These are phyloP conservation scores for Vireo altiloquus DNA, from an alignment of 2,113 vertebrate species.

Conservation along the genomic window DNA sequence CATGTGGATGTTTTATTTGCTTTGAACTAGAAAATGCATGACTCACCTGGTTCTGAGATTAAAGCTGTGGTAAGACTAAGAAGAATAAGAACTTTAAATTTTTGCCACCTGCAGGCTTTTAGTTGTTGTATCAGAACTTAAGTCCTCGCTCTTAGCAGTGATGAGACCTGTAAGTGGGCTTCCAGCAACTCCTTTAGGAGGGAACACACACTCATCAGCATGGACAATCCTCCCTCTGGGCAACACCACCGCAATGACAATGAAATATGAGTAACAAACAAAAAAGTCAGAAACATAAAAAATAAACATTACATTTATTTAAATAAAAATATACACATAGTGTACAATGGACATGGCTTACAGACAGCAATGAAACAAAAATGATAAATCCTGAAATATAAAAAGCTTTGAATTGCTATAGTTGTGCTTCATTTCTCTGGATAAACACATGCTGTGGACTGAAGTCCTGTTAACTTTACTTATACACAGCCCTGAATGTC, in stretches of 20 bases:
- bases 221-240: neutral
- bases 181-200: neutral
- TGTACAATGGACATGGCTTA: constrained; percentile 76
- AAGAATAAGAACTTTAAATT: neutral
- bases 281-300: constrained; percentile 74
- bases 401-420: neutral
- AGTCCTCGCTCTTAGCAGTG: neutral
- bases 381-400: constrained; percentile 32
- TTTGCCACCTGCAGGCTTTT: neutral
- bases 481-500: neutral
- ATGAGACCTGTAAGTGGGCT: neutral
- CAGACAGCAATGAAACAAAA: constrained; percentile 67
- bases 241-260: constrained; percentile 23
- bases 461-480: neutral
- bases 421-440: constrained; percentile 24
- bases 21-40: neutral
- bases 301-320: constrained; percentile 81
- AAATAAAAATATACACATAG: constrained; percentile 79
- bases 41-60: neutral
- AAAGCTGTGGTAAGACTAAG: neutral
- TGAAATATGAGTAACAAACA: constrained; percentile 40
- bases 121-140: neutral
- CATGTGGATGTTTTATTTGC: neutral
- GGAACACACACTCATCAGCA: neutral
- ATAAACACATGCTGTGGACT: neutral